Base-by-base conservation (phyloP, 2,888 invertebrate species). In the Thelaira solivaga region DNA sequence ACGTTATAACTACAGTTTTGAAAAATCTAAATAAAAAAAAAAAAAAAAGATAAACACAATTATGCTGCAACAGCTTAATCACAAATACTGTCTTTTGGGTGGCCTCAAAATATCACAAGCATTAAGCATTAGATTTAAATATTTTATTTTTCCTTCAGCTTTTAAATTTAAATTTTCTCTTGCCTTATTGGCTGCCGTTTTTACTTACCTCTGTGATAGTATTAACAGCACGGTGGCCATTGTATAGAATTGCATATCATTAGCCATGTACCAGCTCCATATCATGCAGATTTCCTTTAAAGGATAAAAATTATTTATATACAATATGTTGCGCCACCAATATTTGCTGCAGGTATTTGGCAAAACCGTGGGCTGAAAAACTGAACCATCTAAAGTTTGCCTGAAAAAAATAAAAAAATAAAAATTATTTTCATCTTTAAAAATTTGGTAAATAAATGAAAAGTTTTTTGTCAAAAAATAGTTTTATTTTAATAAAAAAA, bases 291-390 rank as follows among this genome's bases (percentile, higher is more conserved):
- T 93, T 85, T 95, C 94, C 22, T 90, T 90, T 85, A 93, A 92
- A 0, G 94, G 93, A 86, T 91, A 95, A 85, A 94, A 91, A 84
- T 95, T 95, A 88, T 95, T 95, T 84, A 95, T 93, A 86, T 95
- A 95, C 13, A 95, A 90, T n/a, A 93, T 90, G 84, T 96, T 95
- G 74, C 95, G 90, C 95, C 95, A 96, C 95, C 95, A 96, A 86
- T 91, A 94, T 80, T 91, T 90, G 61, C 92, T 92, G 85, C 95
- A 95, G n/a, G 92, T 94, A 82, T 94, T 92, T 85, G 94, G 94
- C 68, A 91, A 90, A 18, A 94, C 91, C 0, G 93, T 92, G 0
- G 94, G 92, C 80, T 94, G 93, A 84, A 95, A 94, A 2, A 95
- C 93, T 0, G 94, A 93, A 80, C 92, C 91, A 83, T 93, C 93